Conservation (phyloP, 1,140 invertebrate genomes). For the Semibalanus balanoides region DNA sequence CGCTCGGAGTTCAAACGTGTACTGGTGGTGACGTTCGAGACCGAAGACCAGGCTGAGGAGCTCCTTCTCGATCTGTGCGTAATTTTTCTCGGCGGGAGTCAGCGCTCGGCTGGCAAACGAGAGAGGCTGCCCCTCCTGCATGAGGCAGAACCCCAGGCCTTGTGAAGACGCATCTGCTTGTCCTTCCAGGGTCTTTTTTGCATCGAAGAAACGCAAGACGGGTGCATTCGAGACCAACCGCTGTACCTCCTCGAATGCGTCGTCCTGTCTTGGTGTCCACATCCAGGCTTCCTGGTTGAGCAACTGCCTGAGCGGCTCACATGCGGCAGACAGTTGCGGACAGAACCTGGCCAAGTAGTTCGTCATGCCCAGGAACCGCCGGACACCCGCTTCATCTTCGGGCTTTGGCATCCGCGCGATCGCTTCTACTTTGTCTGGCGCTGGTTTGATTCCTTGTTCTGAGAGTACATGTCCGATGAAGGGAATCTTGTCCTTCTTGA, state of each 20-base stretch:
- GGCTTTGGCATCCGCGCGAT: neutral
- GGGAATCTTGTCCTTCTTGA: neutral
- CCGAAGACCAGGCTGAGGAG: conserved; percentile 6
- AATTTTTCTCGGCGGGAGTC: conserved; percentile 27
- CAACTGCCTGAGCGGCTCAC: neutral
- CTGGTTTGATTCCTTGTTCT: neutral
- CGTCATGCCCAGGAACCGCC: neutral
- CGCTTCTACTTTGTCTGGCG: neutral
- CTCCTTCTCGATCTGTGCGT: conserved; percentile 18
- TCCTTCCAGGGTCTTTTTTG: neutral
- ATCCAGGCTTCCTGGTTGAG: neutral
- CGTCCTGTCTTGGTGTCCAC: neutral
- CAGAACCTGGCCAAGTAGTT: neutral
- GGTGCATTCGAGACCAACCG: neutral
- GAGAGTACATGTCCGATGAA: neutral
- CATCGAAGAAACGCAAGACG: neutral
- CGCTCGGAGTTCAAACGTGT: conserved; percentile 8
- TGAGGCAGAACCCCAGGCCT: conserved; percentile 6
- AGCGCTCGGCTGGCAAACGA: conserved; percentile 20
- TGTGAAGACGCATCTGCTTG: conserved; percentile 5
- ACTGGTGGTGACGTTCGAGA: conserved; percentile 8
- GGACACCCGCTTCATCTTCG: neutral
- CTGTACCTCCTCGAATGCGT: neutral
- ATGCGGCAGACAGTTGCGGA: neutral
- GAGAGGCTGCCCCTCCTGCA: conserved; percentile 4